Evolutionary conservation across 2,113 vertebrate species (phyloP).

Genomic region (Columba livia): DNA sequence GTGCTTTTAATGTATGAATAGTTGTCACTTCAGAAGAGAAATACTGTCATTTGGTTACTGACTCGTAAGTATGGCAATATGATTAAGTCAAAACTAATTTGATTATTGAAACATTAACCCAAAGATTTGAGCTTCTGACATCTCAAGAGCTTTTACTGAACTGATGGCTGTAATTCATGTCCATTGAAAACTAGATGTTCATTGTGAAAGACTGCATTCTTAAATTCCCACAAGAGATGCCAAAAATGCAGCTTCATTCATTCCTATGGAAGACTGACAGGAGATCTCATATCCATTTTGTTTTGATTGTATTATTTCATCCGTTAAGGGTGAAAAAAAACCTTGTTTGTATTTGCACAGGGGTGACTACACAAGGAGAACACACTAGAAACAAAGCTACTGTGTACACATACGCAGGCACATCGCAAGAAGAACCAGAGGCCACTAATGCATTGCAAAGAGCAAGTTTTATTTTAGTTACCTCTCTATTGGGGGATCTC

Average conservation of each 20-base stretch:
- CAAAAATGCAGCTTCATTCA: neutral
- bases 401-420: too few species aligned
- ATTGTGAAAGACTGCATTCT: neutral
- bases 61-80: fast-evolving
- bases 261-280: fast-evolving
- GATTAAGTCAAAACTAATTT: neutral
- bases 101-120: neutral
- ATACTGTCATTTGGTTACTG: fast-evolving
- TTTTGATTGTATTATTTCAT: neutral
- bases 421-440: too few species aligned
- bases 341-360: neutral
- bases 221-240: neutral
- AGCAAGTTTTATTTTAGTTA: too few species aligned
- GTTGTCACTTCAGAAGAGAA: neutral
- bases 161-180: fast-evolving
- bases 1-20: neutral
- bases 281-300: fast-evolving
- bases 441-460: too few species aligned
- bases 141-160: neutral
- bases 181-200: fast-evolving
- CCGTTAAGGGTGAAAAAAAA: neutral
- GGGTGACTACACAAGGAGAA: neutral
- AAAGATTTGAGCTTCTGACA: neutral
- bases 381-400: fast-evolving
- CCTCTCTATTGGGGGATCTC: too few species aligned